Base-by-base conservation (phyloP, 1,140 invertebrate species). In the Drosophila simulans region DNA sequence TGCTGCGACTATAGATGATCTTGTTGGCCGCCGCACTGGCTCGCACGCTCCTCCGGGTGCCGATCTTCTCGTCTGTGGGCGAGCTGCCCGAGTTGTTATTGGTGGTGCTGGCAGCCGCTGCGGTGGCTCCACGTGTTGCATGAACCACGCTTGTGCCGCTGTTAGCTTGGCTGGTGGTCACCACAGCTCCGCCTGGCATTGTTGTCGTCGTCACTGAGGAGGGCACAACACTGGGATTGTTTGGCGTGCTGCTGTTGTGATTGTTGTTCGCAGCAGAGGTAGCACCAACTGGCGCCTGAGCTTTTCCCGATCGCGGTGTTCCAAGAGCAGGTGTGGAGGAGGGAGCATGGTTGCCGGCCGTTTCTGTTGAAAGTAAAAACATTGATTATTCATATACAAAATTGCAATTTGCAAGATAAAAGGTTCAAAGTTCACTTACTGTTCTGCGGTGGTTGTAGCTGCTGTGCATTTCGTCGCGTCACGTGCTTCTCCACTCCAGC, bases 1-100 rank as follows among this genome's bases (percentile, higher is more conserved):
- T 89, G 31, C 88, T 79, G 2, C 85, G 77, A 54, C 80, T 79
- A 12, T 92, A 90, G 4, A 91, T 90, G 25, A 91, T 91, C 55
- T 92, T 91, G 20, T 92, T 92, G n/a, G 90, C 85, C 1, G 91
- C 91, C 3, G 91, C 91, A 15, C 85, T 92, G 3, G 91, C 90
- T 0, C 91, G 59, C 1, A 92, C 91, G 25, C 91, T 92, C 7
- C 91, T 66, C 15, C 91, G 63, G 0, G 91, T 92, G 5, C 91
- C 91, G n/a, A 92, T 92, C 46, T 92, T 92, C 52, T 92, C 91
- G 58, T 92, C 91, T 11, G 79, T 85, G 27, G 85, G 90, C n/a
- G 85, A 90, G 35, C 11, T 92, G 49, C 65, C 74, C 0, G 59
- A 69, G 37, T 46, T 77, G 37, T 85, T 80, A 54, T 68, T 89